Evolutionary conservation across 2,797 vertebrate species (phyloP).

Genomic region (Kryptopterus vitreolus): DNA sequence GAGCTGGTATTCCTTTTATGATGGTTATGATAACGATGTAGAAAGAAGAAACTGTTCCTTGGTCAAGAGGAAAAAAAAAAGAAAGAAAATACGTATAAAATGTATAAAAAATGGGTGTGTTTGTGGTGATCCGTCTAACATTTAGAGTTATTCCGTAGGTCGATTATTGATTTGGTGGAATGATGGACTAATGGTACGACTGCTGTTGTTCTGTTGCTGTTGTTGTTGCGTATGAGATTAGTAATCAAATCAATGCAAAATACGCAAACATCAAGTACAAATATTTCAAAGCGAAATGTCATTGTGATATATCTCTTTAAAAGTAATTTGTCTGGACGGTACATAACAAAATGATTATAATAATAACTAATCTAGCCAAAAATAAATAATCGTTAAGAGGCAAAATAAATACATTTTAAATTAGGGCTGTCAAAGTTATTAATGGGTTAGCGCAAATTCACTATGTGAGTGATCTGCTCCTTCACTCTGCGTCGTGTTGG

Average conservation of each 20-base stretch:
- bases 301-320: no score
- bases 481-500: no score
- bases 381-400: no score
- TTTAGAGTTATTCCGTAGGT: not conserved
- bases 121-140: not conserved
- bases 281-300: no score
- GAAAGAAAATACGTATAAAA: not conserved
- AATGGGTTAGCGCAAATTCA: no score
- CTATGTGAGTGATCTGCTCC: no score
- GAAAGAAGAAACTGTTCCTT: slow-evolving; percentile 1
- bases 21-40: slow-evolving; percentile 7
- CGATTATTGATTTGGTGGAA: not conserved
- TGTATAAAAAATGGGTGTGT: not conserved
- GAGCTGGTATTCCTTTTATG: not conserved
- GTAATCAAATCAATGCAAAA: no score
- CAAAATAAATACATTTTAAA: no score
- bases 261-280: not conserved
- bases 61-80: not conserved
- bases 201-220: not conserved
- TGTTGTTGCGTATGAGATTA: not conserved
- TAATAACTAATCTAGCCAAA: no score
- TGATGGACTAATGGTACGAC: not conserved
- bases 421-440: no score
- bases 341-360: no score
- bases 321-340: no score